A percentile compares a stretch with the other conserved stretches of the same genome.
phyloP scores from a whole-genome alignment of 2,797 vertebrate genomes.

The Dendrocincla fuliginosa region DNA sequence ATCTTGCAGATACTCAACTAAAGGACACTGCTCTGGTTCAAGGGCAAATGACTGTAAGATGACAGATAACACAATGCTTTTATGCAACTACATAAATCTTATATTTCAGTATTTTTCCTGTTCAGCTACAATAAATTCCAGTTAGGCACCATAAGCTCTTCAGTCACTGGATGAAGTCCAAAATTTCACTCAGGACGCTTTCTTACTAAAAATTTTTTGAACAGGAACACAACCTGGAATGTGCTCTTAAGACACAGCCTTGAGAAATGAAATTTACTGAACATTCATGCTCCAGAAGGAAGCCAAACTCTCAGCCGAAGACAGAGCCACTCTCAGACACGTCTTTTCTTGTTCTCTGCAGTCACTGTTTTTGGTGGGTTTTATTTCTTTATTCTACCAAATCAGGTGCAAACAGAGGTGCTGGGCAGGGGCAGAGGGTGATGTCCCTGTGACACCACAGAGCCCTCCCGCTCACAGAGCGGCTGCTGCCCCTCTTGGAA shows the following conservation, averaged over 20 bases:
- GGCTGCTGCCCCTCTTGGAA: background rate
- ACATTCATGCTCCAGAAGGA: background rate
- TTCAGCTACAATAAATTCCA: conserved; percentile 26
- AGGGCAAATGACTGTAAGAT: background rate
- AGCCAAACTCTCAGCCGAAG: background rate
- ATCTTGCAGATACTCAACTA: background rate
- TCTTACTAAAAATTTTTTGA: background rate
- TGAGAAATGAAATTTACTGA: conserved; percentile 8
- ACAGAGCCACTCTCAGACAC: background rate
- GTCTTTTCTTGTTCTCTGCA: background rate
- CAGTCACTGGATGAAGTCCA: background rate
- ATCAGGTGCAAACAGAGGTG: rapidly evolving
- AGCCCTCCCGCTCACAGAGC: background rate
- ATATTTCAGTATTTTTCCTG: conserved; percentile 16
- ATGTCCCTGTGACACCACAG: background rate
- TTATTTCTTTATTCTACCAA: background rate
- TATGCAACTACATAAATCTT: background rate
- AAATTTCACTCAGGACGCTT: background rate
- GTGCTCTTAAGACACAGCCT: background rate
- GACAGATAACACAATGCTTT: conserved; percentile 8
- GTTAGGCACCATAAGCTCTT: background rate
- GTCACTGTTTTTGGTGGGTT: background rate
- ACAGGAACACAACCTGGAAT: background rate
- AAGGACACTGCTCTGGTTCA: background rate
- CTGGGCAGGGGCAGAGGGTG: background rate